Evolutionary conservation across 2,797 vertebrate species (phyloP).

Genomic region (Chelon labrosus): DNA sequence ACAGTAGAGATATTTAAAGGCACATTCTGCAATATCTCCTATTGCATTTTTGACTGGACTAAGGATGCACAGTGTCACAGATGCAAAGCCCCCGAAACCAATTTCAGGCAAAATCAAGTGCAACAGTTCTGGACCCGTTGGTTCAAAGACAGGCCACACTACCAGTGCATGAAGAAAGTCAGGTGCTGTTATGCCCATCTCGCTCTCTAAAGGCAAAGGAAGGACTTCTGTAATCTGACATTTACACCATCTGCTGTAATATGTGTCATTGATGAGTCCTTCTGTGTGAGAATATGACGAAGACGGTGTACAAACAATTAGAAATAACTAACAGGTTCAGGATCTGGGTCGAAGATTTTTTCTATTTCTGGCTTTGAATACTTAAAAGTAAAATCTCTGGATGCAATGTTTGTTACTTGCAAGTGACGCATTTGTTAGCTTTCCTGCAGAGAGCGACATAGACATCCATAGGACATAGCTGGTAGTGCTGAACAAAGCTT

Average conservation of each 20-base stretch:
- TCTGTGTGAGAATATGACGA: background rate
- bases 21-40: conserved; percentile 76
- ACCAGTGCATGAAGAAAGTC: background rate
- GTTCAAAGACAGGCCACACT: background rate
- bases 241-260: background rate
- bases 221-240: background rate
- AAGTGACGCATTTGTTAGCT: background rate
- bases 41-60: conserved; percentile 44
- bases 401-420: conserved; percentile 11
- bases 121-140: conserved; percentile 7
- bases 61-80: conserved; percentile 28
- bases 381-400: conserved; percentile 1
- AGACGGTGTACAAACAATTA: background rate
- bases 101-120: background rate
- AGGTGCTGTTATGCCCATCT: background rate
- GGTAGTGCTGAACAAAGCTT: background rate
- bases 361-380: background rate
- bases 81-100: conserved; percentile 47
- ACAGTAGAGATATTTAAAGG: conserved; percentile 76
- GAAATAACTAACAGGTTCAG: no score
- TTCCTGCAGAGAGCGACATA: conserved; percentile 1
- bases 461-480: background rate
- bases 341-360: background rate
- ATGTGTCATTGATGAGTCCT: background rate
- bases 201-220: conserved; percentile 13